Evolutionary conservation across 2,888 invertebrate genomes (phyloP), one percentile per base, ranked within the genome.

Genomic region (Margaritifera margaritifera): DNA sequence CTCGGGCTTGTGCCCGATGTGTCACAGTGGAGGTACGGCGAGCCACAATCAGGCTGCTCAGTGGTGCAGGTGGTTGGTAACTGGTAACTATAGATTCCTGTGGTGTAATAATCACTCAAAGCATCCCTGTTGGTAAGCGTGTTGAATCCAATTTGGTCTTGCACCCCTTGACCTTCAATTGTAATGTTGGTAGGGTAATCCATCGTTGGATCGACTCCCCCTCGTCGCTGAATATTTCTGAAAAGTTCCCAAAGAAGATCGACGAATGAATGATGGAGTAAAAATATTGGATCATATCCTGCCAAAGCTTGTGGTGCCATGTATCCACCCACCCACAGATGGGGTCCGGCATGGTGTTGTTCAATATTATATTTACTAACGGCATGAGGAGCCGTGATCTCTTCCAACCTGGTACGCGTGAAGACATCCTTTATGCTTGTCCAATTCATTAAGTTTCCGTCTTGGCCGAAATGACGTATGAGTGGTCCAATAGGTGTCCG

Each of bases 221-320:
- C 66, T 3, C 66, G 62, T 22, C 78, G 61, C 65, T 82, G 82
- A 18, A 79, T 80, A 18, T 78, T 71, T 52, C 84, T 71, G 63
- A 85, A 85, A 27, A 82, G 65, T 61, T 84, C 82, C 84, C 84
- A 85, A 4, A 85, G 62, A 62, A 83, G 79, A 64, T 86, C 86
- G 20, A 85, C 80, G 62, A 82, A 85, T 0, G 82, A 80, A 72
- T 85, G 84, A 64, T 82, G 81, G 54, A 85, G 53, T 61, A 80
- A 80, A 71, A 85, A 86, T n/a, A 83, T 62, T 0, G 84, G 84
- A 65, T 86, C 86, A 72, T 75, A 82, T 2, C 82, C 79, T 1
- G 86, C 82, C 0, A 84, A 80, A 51, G 84, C 81, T 68, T 83
- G 74, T 8, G 79, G 80, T 15, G 77, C 78, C 81, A 86, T 81